Evolutionary conservation across 2,888 invertebrate species (phyloP).

Genomic region (Cancer borealis): DNA sequence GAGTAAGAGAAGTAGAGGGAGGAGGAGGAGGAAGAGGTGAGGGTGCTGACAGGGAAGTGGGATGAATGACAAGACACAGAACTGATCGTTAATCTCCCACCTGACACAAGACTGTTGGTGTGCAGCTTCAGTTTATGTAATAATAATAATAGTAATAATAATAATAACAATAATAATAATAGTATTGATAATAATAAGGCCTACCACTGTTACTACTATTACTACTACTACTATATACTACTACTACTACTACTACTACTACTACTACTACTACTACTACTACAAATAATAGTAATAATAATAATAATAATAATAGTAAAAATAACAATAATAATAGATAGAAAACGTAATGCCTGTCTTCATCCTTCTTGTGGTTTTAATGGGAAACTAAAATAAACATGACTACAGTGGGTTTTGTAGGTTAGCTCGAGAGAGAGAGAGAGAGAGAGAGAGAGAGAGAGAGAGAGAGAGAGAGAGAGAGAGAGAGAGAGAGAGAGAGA

Average conservation of each 20-base stretch:
- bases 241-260: too few relatives aligned
- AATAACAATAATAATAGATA: background rate
- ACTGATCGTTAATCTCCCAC: too few relatives aligned
- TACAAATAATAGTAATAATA: background rate
- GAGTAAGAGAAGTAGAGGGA: background rate
- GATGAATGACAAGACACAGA: too few relatives aligned
- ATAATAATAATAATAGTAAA: background rate
- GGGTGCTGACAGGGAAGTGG: background rate
- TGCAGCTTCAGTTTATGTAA: too few relatives aligned
- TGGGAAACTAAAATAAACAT: too few relatives aligned
- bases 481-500: constrained; percentile 20
- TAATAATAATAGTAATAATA: too few relatives aligned
- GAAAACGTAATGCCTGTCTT: background rate
- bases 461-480: constrained; percentile 20
- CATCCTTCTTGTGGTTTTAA: too few relatives aligned
- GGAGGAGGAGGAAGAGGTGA: background rate
- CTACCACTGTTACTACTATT: too few relatives aligned
- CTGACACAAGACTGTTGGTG: too few relatives aligned
- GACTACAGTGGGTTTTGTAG: background rate
- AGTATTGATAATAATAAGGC: too few relatives aligned
- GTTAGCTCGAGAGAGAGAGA: background rate
- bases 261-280: background rate
- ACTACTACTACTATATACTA: too few relatives aligned
- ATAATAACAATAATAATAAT: too few relatives aligned
- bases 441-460: constrained; percentile 20